Conservation (phyloP, 2,113 vertebrate genomes). For the Cisticola juncidis region DNA sequence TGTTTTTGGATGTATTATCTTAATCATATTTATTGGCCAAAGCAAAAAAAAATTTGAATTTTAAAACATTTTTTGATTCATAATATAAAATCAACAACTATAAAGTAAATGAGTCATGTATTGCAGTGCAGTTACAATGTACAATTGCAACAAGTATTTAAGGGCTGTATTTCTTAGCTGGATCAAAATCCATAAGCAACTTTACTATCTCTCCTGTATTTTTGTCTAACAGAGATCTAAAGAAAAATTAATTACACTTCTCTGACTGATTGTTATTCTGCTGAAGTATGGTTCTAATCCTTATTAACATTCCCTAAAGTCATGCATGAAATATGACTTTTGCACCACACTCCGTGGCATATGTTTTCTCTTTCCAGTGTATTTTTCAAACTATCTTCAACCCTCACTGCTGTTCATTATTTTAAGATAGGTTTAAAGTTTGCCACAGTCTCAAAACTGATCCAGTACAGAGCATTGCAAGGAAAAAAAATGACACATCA, state of each 20-base stretch:
- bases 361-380: slow-evolving; percentile 88
- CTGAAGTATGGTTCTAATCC: slow-evolving; percentile 88
- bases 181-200: slow-evolving; percentile 32
- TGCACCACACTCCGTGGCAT: slow-evolving; percentile 80
- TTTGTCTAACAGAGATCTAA: slow-evolving; percentile 77
- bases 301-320: slow-evolving; percentile 90
- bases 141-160: neutral
- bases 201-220: slow-evolving; percentile 63
- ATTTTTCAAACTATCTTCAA: slow-evolving; percentile 84
- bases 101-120: slow-evolving; percentile 44
- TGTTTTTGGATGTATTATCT: slow-evolving; percentile 88
- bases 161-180: slow-evolving; percentile 5
- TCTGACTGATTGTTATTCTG: slow-evolving; percentile 80
- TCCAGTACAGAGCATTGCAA: slow-evolving; percentile 38
- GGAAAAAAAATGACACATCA: slow-evolving; percentile 62
- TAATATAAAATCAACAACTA: slow-evolving; percentile 40
- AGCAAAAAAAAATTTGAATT: slow-evolving; percentile 61
- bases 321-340: slow-evolving; percentile 89
- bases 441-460: slow-evolving; percentile 66
- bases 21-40: slow-evolving; percentile 93
- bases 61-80: slow-evolving; percentile 58
- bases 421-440: slow-evolving; percentile 83
- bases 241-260: slow-evolving; percentile 77
- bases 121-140: slow-evolving; percentile 20
- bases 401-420: slow-evolving; percentile 83